Percentiles rank a stretch among this genome's conserved stretches.
Evolutionary conservation across 2,888 invertebrate species (phyloP).

Genomic region (Sinodicranocentrus sp.): DNA sequence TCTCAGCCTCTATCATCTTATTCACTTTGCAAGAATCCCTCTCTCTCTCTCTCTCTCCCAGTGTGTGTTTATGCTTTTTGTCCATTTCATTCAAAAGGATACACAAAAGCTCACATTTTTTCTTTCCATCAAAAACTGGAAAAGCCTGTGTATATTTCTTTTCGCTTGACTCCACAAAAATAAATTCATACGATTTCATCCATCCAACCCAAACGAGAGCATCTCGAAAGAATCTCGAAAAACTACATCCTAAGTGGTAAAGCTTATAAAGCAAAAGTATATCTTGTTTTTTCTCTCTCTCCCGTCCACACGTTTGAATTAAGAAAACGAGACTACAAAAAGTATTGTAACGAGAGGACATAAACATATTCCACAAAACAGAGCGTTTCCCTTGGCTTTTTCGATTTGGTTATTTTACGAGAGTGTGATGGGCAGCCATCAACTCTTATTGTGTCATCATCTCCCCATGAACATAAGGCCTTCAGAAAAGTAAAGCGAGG

Average conservation of each 20-base stretch:
- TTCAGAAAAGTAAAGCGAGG: slow-evolving; percentile 21
- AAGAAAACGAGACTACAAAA: slow-evolving; percentile 6
- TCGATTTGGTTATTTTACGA: slow-evolving; percentile 64
- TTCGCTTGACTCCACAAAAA: background rate
- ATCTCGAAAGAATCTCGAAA: too few species aligned
- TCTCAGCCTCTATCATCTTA: background rate
- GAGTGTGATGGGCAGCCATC: slow-evolving; percentile 71
- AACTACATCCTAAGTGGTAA: too few species aligned
- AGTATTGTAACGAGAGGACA: background rate
- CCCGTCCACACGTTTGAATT: slow-evolving; percentile 16
- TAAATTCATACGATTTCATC: background rate
- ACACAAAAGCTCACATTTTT: too few species aligned
- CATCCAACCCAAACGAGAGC: too few species aligned
- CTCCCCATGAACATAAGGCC: slow-evolving; percentile 71
- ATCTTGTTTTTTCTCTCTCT: background rate
- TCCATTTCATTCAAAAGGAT: slow-evolving; percentile 20
- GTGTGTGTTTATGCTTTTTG: slow-evolving; percentile 4
- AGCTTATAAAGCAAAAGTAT: too few species aligned
- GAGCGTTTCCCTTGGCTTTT: slow-evolving; percentile 9
- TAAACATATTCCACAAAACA: background rate
- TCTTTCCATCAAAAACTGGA: slow-evolving; percentile 33
- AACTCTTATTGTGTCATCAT: slow-evolving; percentile 76
- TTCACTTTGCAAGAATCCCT: background rate
- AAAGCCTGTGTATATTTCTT: too few species aligned
- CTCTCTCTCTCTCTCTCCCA: background rate